Percentiles rank a stretch among this genome's conserved stretches.
phyloP scores from a whole-genome alignment of 2,113 vertebrate species.

The Anguilla japonica region DNA sequence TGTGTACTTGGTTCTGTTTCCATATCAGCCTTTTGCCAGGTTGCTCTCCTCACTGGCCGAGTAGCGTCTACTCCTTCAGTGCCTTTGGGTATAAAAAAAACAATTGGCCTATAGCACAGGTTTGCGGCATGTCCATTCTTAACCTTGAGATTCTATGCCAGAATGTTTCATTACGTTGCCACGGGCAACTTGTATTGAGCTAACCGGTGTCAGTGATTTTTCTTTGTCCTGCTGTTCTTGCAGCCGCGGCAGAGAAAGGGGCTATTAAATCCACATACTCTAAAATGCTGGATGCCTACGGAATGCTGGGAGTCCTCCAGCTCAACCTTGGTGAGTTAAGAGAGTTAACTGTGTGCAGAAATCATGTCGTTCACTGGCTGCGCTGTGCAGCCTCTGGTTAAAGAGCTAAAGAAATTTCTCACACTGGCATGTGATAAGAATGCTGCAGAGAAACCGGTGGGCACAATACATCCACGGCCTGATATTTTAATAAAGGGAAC shows the following conservation, averaged over 20 bases:
- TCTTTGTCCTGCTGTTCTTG: conserved; percentile 15
- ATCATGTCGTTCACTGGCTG: not conserved
- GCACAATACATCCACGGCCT: not conserved
- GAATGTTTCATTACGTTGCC: not conserved
- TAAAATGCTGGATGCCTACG: conserved; percentile 94
- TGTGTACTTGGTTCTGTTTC: not conserved
- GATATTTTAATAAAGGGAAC: not conserved
- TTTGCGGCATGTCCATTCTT: not conserved
- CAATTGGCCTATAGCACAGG: not conserved
- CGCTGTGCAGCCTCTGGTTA: too few species aligned
- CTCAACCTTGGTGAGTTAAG: conserved; percentile 89
- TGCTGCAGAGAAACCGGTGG: not conserved
- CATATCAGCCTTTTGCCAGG: not conserved
- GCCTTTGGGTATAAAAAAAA: not conserved
- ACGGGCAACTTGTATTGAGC: not conserved
- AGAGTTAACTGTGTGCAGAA: not conserved
- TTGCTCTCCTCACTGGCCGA: not conserved
- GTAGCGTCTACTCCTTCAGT: not conserved
- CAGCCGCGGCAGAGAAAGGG: conserved; percentile 89
- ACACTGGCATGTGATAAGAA: not conserved
- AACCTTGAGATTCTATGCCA: not conserved
- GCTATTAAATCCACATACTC: conserved; percentile 86
- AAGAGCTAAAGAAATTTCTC: not conserved
- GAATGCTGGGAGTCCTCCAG: conserved; percentile 89
- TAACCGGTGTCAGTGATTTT: not conserved